phyloP scores from a whole-genome alignment of 2,888 invertebrate species.

The Epistrophe eligans region DNA sequence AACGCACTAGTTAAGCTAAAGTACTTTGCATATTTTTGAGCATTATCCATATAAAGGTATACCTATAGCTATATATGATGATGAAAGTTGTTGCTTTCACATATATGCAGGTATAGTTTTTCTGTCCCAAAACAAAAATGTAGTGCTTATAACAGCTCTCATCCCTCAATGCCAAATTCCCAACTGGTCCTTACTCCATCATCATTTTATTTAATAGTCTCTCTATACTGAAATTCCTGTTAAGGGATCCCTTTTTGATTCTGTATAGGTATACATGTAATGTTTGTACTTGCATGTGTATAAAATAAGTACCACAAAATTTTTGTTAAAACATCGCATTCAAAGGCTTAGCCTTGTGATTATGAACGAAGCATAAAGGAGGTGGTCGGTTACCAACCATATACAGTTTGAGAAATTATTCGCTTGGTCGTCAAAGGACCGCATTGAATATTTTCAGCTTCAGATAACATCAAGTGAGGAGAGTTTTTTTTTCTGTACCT shows the following conservation, averaged over 20 bases:
- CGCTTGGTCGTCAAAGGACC: constrained; percentile 47
- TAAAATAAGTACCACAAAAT: constrained; percentile 43
- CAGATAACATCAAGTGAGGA: constrained; percentile 42
- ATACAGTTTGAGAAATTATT: constrained; percentile 56
- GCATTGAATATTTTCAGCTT: constrained; percentile 53
- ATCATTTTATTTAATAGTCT: constrained; percentile 8
- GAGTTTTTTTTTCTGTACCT: constrained; percentile 8
- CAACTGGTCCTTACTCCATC: constrained; percentile 21
- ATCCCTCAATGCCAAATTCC: constrained; percentile 36
- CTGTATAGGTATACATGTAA: background rate
- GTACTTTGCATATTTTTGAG: constrained; percentile 70
- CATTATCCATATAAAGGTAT: background rate
- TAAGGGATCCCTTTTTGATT: constrained; percentile 38
- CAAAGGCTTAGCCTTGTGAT: constrained; percentile 45
- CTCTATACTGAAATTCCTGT: constrained; percentile 31
- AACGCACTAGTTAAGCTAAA: constrained; percentile 54
- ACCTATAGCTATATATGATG: background rate
- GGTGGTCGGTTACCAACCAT: constrained; percentile 22
- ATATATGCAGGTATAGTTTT: constrained; percentile 5
- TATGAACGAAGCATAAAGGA: constrained; percentile 33
- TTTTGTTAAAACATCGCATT: constrained; percentile 62
- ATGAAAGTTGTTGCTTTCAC: constrained; percentile 23
- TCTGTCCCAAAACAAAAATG: constrained; percentile 49
- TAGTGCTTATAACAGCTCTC: constrained; percentile 12
- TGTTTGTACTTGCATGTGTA: background rate